A percentile compares a stretch with the other conserved stretches of the same genome.
phyloP scores from a whole-genome alignment of 2,888 invertebrate species.

The Melanargia galathea region DNA sequence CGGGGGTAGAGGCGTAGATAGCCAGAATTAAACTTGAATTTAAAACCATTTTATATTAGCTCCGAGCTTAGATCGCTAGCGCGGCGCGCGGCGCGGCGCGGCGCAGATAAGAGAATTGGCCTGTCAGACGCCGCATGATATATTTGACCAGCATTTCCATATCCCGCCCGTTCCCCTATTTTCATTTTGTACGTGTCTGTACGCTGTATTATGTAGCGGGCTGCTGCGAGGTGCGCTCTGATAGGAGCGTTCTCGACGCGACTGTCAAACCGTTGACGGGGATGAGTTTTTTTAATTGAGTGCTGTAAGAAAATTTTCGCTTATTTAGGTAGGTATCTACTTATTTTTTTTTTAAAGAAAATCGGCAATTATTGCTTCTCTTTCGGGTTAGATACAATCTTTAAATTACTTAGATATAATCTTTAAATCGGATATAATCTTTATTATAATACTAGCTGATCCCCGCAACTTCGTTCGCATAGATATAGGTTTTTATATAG shows the following conservation, averaged over 20 bases:
- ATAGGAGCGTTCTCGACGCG: slow-evolving; percentile 35
- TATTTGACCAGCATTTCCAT: slow-evolving; percentile 95
- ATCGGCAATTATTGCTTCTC: neutral
- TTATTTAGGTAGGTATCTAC: too few species aligned
- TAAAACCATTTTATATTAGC: slow-evolving; percentile 83
- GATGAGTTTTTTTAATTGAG: slow-evolving; percentile 46
- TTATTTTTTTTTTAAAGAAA: neutral
- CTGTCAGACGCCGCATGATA: slow-evolving; percentile 94
- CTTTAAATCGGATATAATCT: too few species aligned
- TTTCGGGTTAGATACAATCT: too few species aligned
- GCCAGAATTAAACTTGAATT: slow-evolving; percentile 75
- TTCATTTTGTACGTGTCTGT: slow-evolving; percentile 81
- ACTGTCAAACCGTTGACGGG: slow-evolving; percentile 59
- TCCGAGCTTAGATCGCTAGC: slow-evolving; percentile 82
- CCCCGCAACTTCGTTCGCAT: too few species aligned
- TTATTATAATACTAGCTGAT: too few species aligned
- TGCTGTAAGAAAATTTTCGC: slow-evolving; percentile 35
- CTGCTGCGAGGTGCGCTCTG: slow-evolving; percentile 52
- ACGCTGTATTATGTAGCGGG: slow-evolving; percentile 69
- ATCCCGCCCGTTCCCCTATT: slow-evolving; percentile 69
- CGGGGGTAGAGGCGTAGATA: slow-evolving; percentile 65
- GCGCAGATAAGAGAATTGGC: slow-evolving; percentile 93
- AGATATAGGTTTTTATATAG: too few species aligned
- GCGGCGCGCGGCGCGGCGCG: slow-evolving; percentile 83
- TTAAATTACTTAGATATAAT: too few species aligned